Conservation (phyloP, 2,113 vertebrate genomes). For the Donacobius atricapilla region DNA sequence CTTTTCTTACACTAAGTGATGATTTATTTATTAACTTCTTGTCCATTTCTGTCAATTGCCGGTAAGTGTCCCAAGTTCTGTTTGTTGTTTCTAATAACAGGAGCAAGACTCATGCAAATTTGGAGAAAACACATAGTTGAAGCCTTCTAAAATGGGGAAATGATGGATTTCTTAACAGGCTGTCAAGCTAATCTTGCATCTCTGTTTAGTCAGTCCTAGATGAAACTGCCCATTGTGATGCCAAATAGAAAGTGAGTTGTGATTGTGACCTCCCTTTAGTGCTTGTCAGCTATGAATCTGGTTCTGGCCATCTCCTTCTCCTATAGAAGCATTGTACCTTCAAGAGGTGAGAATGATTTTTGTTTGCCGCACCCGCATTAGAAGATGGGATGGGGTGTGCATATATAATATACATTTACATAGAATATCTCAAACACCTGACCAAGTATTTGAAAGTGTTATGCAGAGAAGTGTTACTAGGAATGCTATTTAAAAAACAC, state of each 20-base stretch:
- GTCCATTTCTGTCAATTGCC: slow-evolving; percentile 29
- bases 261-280: not conserved
- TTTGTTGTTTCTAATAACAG: slow-evolving; percentile 58
- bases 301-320: not conserved
- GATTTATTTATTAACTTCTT: slow-evolving; percentile 68
- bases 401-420: not conserved
- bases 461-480: not conserved
- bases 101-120: slow-evolving; percentile 42
- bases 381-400: not conserved
- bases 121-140: not conserved
- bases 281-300: not conserved
- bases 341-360: not conserved
- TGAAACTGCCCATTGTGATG: not conserved
- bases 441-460: not conserved
- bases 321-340: not conserved
- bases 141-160: slow-evolving; percentile 26
- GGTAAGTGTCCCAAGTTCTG: slow-evolving; percentile 44
- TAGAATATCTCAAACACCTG: not conserved
- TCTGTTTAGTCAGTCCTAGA: slow-evolving; percentile 12
- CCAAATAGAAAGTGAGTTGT: slow-evolving; percentile 1
- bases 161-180: not conserved
- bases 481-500: not conserved
- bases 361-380: not conserved
- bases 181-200: not conserved
- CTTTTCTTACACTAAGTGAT: slow-evolving; percentile 4